Conservation (phyloP, 2,888 invertebrate genomes). For the Archips xylosteana region DNA sequence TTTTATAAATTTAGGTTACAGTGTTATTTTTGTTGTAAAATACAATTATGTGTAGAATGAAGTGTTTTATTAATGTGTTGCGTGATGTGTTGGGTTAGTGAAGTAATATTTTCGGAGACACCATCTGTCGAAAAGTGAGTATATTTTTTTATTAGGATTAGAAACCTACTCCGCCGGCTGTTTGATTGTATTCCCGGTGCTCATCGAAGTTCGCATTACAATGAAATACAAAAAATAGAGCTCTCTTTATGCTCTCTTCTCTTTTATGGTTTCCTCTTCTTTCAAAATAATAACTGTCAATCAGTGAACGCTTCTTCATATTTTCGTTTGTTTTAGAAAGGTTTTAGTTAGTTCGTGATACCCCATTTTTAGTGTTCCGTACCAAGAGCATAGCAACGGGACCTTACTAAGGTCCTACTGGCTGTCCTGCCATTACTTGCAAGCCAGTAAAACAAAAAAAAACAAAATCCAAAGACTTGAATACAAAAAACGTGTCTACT, state of each 20-base stretch:
- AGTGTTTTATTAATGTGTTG: conserved; percentile 61
- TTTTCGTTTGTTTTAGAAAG: too few relatives aligned
- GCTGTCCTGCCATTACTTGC: too few relatives aligned
- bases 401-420: too few relatives aligned
- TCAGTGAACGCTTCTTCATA: too few relatives aligned
- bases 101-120: conserved; percentile 68
- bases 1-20: conserved; percentile 44
- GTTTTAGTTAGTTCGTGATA: too few relatives aligned
- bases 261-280: background rate
- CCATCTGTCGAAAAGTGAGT: conserved; percentile 84
- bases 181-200: background rate
- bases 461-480: too few relatives aligned
- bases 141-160: background rate
- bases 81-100: conserved; percentile 75
- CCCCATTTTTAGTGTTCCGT: too few relatives aligned
- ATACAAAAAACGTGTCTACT: too few relatives aligned
- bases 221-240: background rate
- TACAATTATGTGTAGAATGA: conserved; percentile 65
- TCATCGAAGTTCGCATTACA: background rate
- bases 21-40: conserved; percentile 50
- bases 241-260: too few relatives aligned
- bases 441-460: too few relatives aligned
- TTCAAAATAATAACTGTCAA: too few relatives aligned
- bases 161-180: background rate
- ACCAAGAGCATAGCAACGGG: too few relatives aligned